A percentile compares a stretch with the other conserved stretches of the same genome.
phyloP scores from a whole-genome alignment of 2,113 vertebrate genomes.

The Empidonax traillii region DNA sequence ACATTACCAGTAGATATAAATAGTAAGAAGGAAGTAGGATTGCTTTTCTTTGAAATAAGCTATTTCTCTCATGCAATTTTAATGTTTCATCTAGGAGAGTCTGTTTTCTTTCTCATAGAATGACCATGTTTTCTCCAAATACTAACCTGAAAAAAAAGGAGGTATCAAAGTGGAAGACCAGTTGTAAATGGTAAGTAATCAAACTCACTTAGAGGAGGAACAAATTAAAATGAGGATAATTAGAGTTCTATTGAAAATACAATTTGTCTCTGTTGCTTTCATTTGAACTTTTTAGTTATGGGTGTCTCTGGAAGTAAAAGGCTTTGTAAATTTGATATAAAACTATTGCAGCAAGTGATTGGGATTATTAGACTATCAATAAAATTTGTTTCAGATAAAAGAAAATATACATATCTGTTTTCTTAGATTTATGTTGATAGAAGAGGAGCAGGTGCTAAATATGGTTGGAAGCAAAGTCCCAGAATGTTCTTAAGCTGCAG shows the following conservation, averaged over 20 bases:
- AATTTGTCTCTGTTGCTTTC: neutral
- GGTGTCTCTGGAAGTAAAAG: neutral
- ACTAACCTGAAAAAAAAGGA: slow-evolving; percentile 70
- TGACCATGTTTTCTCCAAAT: slow-evolving; percentile 80
- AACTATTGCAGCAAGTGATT: neutral
- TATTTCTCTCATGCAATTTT: neutral
- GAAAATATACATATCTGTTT: neutral
- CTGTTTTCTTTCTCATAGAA: slow-evolving; percentile 60
- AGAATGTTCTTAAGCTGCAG: neutral
- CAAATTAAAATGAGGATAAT: neutral
- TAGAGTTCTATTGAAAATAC: neutral
- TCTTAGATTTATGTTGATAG: neutral
- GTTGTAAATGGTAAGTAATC: slow-evolving; percentile 66
- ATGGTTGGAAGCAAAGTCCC: neutral
- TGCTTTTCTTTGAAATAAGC: neutral
- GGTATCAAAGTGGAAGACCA: slow-evolving; percentile 35
- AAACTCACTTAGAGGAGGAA: neutral
- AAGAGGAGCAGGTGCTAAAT: neutral
- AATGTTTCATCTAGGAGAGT: neutral
- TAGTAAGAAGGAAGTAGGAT: neutral
- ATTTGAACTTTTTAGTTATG: neutral
- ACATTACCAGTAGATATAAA: neutral
- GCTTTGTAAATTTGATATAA: neutral
- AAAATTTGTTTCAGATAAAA: neutral
- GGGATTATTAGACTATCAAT: neutral